phyloP scores from a whole-genome alignment of 1,140 invertebrate genomes.

The Atta colombica region DNA sequence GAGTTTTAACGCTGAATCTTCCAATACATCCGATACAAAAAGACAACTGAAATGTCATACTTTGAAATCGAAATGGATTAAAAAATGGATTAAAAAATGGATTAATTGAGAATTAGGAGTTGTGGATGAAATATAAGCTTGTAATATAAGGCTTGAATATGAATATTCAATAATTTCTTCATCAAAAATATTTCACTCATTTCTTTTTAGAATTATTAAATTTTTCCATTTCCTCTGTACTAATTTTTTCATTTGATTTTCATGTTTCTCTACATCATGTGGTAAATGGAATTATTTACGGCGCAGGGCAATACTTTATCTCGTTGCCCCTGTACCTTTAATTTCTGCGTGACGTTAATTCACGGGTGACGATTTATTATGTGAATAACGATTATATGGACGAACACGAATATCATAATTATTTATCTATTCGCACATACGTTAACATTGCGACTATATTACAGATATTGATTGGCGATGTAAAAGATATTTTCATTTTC shows the following conservation, averaged over 20 bases:
- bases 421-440: neutral
- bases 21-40: neutral
- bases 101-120: neutral
- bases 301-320: neutral
- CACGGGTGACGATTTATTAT: too few relatives aligned
- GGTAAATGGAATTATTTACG: neutral
- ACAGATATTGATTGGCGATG: constrained; percentile 9
- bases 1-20: neutral
- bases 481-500: constrained; percentile 5
- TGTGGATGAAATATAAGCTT: neutral
- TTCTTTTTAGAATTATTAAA: neutral
- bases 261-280: neutral
- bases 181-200: neutral
- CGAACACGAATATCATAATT: neutral
- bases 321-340: neutral
- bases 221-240: neutral
- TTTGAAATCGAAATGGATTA: neutral
- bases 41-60: neutral
- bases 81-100: neutral
- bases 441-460: neutral
- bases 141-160: neutral
- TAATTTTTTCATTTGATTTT: neutral
- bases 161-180: neutral
- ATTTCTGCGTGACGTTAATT: neutral
- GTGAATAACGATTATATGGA: neutral